phyloP scores from a whole-genome alignment of 2,113 vertebrate species.

The Labrus mixtus region DNA sequence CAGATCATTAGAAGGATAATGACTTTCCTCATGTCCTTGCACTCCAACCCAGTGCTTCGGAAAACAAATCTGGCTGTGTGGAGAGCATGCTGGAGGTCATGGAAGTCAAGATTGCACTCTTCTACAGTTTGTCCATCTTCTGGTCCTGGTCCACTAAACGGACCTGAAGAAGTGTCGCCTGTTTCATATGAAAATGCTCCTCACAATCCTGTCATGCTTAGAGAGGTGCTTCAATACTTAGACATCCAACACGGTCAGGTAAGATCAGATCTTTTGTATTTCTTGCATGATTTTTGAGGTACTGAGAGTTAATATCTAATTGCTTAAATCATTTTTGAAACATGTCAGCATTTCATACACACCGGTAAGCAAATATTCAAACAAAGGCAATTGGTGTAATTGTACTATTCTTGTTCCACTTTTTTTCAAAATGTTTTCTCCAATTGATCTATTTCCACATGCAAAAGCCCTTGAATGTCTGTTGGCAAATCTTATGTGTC shows the following conservation, averaged over 20 bases:
- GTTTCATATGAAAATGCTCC: constrained; percentile 52
- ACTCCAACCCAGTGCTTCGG: constrained; percentile 36
- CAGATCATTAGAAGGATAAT: constrained; percentile 47
- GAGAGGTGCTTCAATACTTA: constrained; percentile 77
- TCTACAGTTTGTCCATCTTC: constrained; percentile 29
- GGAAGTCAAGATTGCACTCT: constrained; percentile 48
- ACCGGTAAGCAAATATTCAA: background rate
- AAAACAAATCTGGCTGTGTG: constrained; percentile 39
- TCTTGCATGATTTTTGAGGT: constrained; percentile 6
- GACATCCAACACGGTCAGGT: constrained; percentile 75
- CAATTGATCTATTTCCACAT: constrained; percentile 7
- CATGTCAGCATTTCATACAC: background rate
- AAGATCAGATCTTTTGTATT: constrained; percentile 33
- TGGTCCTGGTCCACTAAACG: constrained; percentile 25
- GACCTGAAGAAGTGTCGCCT: constrained; percentile 20
- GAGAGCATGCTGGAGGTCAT: constrained; percentile 49
- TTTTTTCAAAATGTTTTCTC: constrained; percentile 2
- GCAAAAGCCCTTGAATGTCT: constrained; percentile 17
- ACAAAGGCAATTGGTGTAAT: background rate
- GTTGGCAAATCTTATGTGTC: constrained; percentile 31
- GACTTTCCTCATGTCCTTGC: constrained; percentile 34
- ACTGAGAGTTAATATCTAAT: background rate
- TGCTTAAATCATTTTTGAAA: constrained; percentile 15
- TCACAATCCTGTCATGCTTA: constrained; percentile 78
- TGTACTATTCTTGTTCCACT: background rate